phyloP scores from a whole-genome alignment of 2,888 invertebrate species.

The Steinernema carpocapsae region DNA sequence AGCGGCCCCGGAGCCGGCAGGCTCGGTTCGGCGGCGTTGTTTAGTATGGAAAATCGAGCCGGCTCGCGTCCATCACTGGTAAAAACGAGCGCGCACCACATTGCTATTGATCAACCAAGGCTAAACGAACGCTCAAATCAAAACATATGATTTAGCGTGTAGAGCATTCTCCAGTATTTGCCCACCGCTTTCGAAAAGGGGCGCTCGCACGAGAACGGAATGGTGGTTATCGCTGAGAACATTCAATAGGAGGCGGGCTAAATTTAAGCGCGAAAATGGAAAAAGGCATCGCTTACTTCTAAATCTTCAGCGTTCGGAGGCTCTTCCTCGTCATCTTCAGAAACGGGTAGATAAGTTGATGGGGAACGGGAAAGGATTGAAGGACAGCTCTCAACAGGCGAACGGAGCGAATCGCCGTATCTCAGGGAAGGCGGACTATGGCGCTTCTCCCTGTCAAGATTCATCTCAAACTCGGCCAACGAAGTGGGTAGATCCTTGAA shows the following conservation, averaged over 20 bases:
- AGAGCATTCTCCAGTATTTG: too few species aligned
- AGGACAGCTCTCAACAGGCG: constrained; percentile 20
- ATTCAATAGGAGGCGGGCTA: neutral
- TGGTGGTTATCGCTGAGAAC: neutral
- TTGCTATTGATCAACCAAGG: too few species aligned
- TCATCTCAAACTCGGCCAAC: constrained; percentile 21
- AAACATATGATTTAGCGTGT: too few species aligned
- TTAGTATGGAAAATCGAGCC: too few species aligned
- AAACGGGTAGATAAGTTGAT: constrained; percentile 21
- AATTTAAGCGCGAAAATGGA: neutral
- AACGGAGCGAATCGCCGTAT: neutral
- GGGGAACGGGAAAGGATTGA: constrained; percentile 15
- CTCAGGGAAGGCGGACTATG: neutral
- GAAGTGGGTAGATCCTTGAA: constrained; percentile 21
- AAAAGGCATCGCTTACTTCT: neutral
- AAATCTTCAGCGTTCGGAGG: constrained; percentile 8
- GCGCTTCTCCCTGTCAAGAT: constrained; percentile 25
- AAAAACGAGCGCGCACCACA: too few species aligned
- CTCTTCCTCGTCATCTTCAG: constrained; percentile 9
- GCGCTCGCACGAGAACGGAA: too few species aligned
- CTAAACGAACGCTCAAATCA: too few species aligned
- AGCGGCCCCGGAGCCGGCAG: too few species aligned
- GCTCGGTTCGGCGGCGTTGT: too few species aligned
- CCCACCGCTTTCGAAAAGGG: too few species aligned
- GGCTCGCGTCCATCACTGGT: too few species aligned